Evolutionary conservation across 35 echinoderm and acorn worm species (phyloP), one percentile per base, ranked within the genome.

Genomic region (Strongylocentrotus purpuratus): DNA sequence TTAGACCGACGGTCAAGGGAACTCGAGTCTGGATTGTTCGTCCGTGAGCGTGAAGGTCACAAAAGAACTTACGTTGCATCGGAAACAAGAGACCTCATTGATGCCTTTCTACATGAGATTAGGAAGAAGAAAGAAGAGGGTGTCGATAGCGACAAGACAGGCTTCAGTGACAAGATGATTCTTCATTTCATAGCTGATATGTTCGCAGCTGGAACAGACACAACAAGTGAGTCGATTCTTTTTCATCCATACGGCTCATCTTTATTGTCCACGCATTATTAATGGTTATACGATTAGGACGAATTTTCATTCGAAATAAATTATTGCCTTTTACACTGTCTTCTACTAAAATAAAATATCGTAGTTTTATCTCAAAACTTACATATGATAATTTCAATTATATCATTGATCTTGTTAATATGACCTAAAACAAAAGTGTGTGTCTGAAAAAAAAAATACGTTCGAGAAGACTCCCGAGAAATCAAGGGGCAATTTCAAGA

Each of bases 161-260:
- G 95, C 9, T 33, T 97, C 48, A 96, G 94, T n/a, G 97, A 98
- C 61, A 31, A 52, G 28, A 31, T 48, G 33, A 3, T 93, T 13
- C 91, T 93, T 0, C 91, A 93, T 93, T 93, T 93, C 46, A 93
- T 93, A 33, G 91, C 91, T 20, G 91, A 93, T 58, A 31, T 98
- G 14, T 98, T 98, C 85, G 97, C 96, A 31, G 97, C 97, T n/a
- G 97, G 97, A 10, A 94, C 95, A 22, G 96, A 98, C 52, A 98
- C 97, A 31, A 93, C 91, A 12, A 93, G 91, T 93, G 31, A 93
- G 47, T 48, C 45, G 0, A 78, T 78, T 4, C 22, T 28, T 5
- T 78, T 28, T n/a, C 65, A 22, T 78, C 6, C 11, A 59, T 59
- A 0, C 11, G 52, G 35, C 3, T 41, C 35, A 41, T 41, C 35